These are phyloP conservation scores for Merops nubicus DNA, from an alignment of 2,113 vertebrate species.

Conservation along the genomic window DNA sequence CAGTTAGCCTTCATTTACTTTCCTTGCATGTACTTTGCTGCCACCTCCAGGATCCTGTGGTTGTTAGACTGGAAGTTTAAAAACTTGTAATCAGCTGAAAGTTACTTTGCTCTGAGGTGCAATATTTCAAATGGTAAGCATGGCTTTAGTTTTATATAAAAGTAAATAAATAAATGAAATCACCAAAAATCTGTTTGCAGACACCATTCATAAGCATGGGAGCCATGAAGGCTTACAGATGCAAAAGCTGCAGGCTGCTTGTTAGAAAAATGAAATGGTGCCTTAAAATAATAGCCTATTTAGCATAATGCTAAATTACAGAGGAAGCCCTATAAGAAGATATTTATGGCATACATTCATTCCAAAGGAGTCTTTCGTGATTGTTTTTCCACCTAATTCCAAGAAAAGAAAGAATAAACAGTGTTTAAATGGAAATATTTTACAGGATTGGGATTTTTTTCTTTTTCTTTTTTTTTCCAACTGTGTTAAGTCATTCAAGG, in stretches of 20 bases:
- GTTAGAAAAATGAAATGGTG: neutral
- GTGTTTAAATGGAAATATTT: neutral
- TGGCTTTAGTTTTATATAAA: neutral
- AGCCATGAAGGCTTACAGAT: neutral
- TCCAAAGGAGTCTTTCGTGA: neutral
- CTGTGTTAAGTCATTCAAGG: neutral
- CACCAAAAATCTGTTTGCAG: neutral
- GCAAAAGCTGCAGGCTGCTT: neutral
- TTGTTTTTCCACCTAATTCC: neutral
- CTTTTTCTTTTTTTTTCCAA: neutral
- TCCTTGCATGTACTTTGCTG: constrained; percentile 72
- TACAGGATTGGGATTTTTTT: neutral
- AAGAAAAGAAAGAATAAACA: neutral
- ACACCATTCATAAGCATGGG: neutral
- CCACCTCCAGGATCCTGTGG: constrained; percentile 74
- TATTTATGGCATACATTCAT: neutral
- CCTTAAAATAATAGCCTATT: constrained; percentile 47
- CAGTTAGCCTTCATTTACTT: neutral
- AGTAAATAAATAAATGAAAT: neutral
- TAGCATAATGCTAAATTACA: neutral
- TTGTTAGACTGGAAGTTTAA: neutral
- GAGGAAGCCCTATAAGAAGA: neutral
- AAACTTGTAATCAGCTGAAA: neutral
- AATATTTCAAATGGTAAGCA: neutral
- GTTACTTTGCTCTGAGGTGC: neutral